Evolutionary conservation across 2,113 vertebrate genomes (phyloP).

Genomic region (Boulengeromyrus knoepffleri): DNA sequence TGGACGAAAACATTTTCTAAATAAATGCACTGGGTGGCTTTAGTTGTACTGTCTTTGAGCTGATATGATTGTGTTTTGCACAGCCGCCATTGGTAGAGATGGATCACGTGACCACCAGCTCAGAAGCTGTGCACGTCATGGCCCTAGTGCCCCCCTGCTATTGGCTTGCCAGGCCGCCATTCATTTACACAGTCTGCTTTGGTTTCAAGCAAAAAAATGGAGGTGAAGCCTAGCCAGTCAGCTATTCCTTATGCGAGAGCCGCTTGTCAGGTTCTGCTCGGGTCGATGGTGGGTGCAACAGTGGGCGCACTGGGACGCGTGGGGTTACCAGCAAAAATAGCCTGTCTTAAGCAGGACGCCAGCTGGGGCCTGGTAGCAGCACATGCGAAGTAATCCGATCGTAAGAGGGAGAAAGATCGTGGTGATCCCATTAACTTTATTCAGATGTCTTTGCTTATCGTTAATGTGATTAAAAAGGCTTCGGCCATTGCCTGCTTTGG

Average conservation of each 20-base stretch:
- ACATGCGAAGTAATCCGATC: background rate
- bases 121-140: background rate
- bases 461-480: background rate
- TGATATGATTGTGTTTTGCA: background rate
- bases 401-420: background rate
- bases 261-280: background rate
- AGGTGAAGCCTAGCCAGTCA: background rate
- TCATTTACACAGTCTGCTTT: background rate
- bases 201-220: background rate
- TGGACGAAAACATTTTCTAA: background rate
- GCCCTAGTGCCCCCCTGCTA: background rate
- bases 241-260: background rate
- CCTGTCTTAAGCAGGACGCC: background rate
- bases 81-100: background rate
- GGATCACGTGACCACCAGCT: background rate
- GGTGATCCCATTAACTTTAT: background rate
- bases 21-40: background rate
- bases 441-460: background rate
- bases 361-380: too few relatives aligned
- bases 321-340: background rate
- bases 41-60: background rate
- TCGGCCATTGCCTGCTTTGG: background rate
- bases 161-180: background rate
- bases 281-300: background rate
- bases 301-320: background rate